These are phyloP conservation scores for Neoarius graeffei DNA, from an alignment of 2,113 vertebrate species.

Conservation along the genomic window DNA sequence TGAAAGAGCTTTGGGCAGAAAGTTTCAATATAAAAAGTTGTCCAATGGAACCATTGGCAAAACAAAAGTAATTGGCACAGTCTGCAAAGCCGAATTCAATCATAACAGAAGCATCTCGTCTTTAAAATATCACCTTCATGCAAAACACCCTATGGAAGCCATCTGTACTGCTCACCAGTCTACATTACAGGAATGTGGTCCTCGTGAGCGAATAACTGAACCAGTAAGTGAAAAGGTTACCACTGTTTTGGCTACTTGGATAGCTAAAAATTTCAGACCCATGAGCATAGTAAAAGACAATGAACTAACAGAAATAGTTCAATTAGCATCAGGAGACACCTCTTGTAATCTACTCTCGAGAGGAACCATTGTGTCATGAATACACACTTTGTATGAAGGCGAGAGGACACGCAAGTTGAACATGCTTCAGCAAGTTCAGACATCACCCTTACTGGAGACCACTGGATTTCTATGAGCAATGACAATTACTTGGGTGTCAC, in stretches of 20 bases:
- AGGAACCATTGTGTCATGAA: slow-evolving; percentile 21
- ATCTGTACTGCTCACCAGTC: too few relatives aligned
- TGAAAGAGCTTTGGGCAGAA: too few relatives aligned
- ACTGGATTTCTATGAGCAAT: slow-evolving; percentile 40
- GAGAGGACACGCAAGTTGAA: slow-evolving; percentile 27
- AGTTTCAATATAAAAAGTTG: too few relatives aligned
- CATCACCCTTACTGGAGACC: slow-evolving; percentile 5
- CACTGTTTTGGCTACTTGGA: slow-evolving; percentile 28
- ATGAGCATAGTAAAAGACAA: slow-evolving; percentile 16
- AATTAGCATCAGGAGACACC: slow-evolving; percentile 17
- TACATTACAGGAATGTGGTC: slow-evolving; percentile 1
- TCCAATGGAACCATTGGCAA: too few relatives aligned
- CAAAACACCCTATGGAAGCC: too few relatives aligned
- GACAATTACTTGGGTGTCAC: slow-evolving; percentile 37
- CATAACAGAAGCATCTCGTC: too few relatives aligned
- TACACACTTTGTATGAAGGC: slow-evolving; percentile 20
- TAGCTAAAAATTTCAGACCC: slow-evolving; percentile 26
- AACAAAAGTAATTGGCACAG: too few relatives aligned
- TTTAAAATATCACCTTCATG: too few relatives aligned
- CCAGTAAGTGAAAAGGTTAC: slow-evolving; percentile 19
- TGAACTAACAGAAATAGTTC: slow-evolving; percentile 1
- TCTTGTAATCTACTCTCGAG: slow-evolving; percentile 26
- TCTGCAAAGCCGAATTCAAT: too few relatives aligned
- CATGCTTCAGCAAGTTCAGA: slow-evolving; percentile 19
- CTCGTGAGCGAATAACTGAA: neutral